These are phyloP conservation scores for Thinocorus orbignyianus DNA, from an alignment of 2,113 vertebrate species.

Conservation along the genomic window DNA sequence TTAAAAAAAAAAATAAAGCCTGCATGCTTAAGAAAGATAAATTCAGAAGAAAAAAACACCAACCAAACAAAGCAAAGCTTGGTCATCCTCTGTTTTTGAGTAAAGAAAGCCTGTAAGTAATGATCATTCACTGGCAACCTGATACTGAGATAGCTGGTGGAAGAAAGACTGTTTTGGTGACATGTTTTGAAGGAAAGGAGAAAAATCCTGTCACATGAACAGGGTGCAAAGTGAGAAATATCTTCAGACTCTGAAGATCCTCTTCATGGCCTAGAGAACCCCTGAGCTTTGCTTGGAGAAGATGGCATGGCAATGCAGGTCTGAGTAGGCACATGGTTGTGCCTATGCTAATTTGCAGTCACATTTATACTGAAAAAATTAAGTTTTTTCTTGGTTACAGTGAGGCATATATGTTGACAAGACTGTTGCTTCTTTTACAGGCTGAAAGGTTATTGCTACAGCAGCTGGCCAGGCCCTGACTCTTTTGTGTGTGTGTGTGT, in stretches of 20 bases:
- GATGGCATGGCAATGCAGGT: not conserved
- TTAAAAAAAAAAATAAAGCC: not conserved
- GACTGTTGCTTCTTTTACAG: not conserved
- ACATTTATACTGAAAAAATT: not conserved
- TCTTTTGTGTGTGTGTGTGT: too few relatives aligned
- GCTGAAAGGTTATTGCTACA: not conserved
- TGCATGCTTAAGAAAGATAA: not conserved
- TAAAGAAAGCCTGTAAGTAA: not conserved
- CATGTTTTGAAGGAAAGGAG: not conserved
- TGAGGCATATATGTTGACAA: not conserved
- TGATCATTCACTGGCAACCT: not conserved
- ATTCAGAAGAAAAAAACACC: not conserved
- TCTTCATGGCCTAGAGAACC: not conserved
- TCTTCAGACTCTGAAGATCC: not conserved
- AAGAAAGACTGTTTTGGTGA: not conserved
- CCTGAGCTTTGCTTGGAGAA: not conserved
- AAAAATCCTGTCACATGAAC: not conserved
- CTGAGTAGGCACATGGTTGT: not conserved
- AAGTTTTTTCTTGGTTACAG: not conserved
- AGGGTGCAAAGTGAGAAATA: not conserved
- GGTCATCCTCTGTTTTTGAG: not conserved
- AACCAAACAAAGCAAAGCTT: not conserved
- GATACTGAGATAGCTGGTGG: not conserved
- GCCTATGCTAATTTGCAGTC: not conserved
- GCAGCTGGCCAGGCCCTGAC: not conserved